Evolutionary conservation across 2,113 vertebrate species (phyloP), one percentile per base, ranked within the genome.

Genomic region (Motacilla tschutschensis): DNA sequence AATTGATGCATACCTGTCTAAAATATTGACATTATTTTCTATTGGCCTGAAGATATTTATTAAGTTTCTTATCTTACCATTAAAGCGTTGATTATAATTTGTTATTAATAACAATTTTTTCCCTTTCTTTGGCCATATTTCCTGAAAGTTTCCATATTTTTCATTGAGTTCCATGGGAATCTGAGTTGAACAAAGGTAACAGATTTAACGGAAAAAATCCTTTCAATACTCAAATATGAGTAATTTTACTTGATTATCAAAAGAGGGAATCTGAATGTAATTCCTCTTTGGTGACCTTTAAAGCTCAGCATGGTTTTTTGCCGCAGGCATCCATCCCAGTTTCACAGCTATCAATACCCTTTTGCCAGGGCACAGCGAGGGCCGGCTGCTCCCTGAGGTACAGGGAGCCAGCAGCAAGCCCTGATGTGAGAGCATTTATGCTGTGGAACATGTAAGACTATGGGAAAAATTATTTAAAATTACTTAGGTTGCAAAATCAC

Each of bases 1-100:
- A 88, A 88, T 57, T 75, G 40, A 18, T 48, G n/a, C 47, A 86
- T 72, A 79, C 2, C 3, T 85, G 83, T 82, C 71, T 87, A 79
- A 92, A 79, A 90, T 80, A n/a, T 57, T 83, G 64, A 55, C 73
- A 63, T 44, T 80, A 24, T 80, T 91, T 85, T 71, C 33, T 79
- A 28, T 87, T 33, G 57, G 8, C 28, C 7, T 80, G 47, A 91
- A 87, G 14, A 5, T 58, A 13, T 79, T 83, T 60, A 29, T 7
- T 72, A 48, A 65, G 6, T 76, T 70, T 78, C 38, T 74, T 59
- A 36, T 83, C 47, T 41, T 70, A 54, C 12, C 8, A 26, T 57
- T 62, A 7, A 81, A n/a, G 0, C 35, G 24, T 46, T 87, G 48
- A 58, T 63, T 89, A 79, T 20, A 5, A 38, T 70, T 90, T 63